These are phyloP conservation scores for Rhinogobius similis DNA, from an alignment of 2,113 vertebrate genomes.

Conservation along the genomic window DNA sequence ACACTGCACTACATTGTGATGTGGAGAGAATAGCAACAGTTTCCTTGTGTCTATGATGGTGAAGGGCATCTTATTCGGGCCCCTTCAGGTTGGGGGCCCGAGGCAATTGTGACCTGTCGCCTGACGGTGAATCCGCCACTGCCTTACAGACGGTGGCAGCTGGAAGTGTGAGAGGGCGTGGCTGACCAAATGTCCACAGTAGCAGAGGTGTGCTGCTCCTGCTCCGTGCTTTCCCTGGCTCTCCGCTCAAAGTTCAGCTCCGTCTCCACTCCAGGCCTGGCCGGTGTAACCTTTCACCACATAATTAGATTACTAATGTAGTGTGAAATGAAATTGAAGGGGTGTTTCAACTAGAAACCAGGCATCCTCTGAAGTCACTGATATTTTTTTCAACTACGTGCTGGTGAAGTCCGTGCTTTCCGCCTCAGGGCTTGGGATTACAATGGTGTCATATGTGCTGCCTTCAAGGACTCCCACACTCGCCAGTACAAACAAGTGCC, in stretches of 20 bases:
- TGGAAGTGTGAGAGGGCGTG: conserved; percentile 28
- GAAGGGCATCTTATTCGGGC: too few species aligned
- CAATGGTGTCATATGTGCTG: conserved; percentile 44
- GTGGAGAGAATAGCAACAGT: too few species aligned
- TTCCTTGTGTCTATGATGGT: too few species aligned
- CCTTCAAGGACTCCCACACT: conserved; percentile 60
- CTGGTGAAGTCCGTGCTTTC: conserved; percentile 46
- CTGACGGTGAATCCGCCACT: too few species aligned
- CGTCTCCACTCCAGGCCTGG: conserved; percentile 27
- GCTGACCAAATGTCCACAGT: conserved; percentile 44
- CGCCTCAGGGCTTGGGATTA: conserved; percentile 39
- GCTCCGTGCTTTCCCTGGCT: conserved; percentile 25
- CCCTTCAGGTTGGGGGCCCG: too few species aligned
- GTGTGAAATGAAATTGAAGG: conserved; percentile 66
- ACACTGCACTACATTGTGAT: too few species aligned
- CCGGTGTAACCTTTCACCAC: conserved; percentile 60
- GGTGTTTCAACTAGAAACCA: conserved; percentile 34
- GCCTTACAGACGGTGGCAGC: conserved; percentile 10
- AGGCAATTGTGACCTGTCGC: too few species aligned
- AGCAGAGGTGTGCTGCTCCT: conserved; percentile 35
- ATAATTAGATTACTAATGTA: conserved; percentile 72
- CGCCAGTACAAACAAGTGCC: conserved; percentile 75
- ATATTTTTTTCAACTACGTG: conserved; percentile 42
- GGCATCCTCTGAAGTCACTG: conserved; percentile 41
- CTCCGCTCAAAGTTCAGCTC: conserved; percentile 22